Conservation (phyloP, 1,140 invertebrate genomes). For the Calliphora vicina region DNA sequence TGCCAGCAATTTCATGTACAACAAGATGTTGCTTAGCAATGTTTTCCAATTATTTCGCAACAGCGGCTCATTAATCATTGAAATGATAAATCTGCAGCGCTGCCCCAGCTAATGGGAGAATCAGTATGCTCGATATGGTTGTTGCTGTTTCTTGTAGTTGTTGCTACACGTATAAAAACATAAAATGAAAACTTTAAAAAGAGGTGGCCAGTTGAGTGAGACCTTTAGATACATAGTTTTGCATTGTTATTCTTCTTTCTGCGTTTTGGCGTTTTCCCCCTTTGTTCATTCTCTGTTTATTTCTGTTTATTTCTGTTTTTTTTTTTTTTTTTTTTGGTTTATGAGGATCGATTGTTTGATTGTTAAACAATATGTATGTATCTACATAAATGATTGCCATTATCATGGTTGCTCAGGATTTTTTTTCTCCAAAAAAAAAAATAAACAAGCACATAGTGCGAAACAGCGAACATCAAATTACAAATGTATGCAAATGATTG, state of each 20-base stretch:
- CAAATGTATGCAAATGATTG: conserved; percentile 23
- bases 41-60: conserved; percentile 41
- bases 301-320: neutral
- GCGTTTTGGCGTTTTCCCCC: neutral
- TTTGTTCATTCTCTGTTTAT: too few relatives aligned
- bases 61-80: conserved; percentile 40
- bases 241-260: neutral
- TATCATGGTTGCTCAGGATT: conserved; percentile 2
- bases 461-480: neutral
- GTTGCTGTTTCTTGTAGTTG: neutral
- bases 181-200: neutral
- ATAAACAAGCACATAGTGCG: neutral
- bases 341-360: conserved; percentile 15
- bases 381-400: conserved; percentile 26
- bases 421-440: neutral
- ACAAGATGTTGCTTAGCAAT: conserved; percentile 33
- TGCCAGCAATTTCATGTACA: conserved; percentile 18
- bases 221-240: neutral
- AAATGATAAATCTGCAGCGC: conserved; percentile 38
- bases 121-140: neutral
- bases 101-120: conserved; percentile 30
- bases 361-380: conserved; percentile 20
- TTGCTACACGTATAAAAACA: neutral
- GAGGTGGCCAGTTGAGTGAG: neutral
- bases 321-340: neutral